A percentile compares a stretch with the other conserved stretches of the same genome.
These are phyloP conservation scores for Hydrozoanthus tunicans DNA, from an alignment of 64 coral and sea anemone genomes.

Conservation along the genomic window DNA sequence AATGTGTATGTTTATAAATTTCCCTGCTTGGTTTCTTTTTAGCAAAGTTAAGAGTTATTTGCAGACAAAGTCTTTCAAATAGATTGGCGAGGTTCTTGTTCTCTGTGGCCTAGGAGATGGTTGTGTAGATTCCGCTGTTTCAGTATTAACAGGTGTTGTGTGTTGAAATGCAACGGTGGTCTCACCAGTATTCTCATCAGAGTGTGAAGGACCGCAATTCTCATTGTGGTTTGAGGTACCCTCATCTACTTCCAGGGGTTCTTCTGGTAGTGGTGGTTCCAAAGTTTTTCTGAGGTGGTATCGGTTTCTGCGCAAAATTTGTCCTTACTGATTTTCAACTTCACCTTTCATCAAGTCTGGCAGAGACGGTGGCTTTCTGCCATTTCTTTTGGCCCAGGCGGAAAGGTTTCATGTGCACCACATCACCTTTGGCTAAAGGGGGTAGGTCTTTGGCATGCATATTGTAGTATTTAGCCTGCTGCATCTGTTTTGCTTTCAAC, in stretches of 20 bases:
- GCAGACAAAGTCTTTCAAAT: constrained; percentile 49
- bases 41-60: constrained; percentile 16
- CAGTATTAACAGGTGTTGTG: neutral
- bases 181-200: neutral
- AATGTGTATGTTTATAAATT: constrained; percentile 11
- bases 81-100: neutral
- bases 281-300: neutral
- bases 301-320: neutral
- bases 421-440: constrained; percentile 12
- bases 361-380: constrained; percentile 44
- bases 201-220: neutral
- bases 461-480: constrained; percentile 31
- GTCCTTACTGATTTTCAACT: neutral
- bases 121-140: constrained; percentile 7
- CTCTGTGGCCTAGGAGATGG: neutral
- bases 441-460: constrained; percentile 10
- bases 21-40: neutral
- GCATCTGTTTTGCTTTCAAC: constrained; percentile 24
- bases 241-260: neutral
- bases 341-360: constrained; percentile 45
- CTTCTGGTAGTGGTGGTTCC: neutral
- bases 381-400: constrained; percentile 12
- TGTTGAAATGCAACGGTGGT: neutral
- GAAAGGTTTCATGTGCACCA: constrained; percentile 39
- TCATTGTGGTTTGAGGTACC: neutral